phyloP scores from a whole-genome alignment of 2,888 invertebrate genomes.

The Drosophila affinis region DNA sequence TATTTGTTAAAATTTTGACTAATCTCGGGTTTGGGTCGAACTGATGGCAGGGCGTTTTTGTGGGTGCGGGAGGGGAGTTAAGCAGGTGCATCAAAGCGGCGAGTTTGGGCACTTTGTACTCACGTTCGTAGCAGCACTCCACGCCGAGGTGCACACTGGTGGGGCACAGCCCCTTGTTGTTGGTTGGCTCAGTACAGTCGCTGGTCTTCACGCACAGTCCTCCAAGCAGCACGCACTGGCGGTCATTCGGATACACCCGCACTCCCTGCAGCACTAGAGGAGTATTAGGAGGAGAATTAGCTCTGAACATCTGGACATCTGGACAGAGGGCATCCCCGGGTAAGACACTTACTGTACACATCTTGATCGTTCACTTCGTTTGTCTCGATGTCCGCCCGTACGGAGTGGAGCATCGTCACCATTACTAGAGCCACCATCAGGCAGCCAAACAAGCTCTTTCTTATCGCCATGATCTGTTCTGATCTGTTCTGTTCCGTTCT shows the following conservation, averaged over 20 bases:
- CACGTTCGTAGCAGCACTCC: conserved; percentile 83
- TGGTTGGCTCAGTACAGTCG: conserved; percentile 79
- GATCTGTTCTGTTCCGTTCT: conserved; percentile 14
- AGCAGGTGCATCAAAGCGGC: not conserved
- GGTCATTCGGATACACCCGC: conserved; percentile 79
- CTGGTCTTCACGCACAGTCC: conserved; percentile 80
- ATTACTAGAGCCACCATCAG: conserved; percentile 55
- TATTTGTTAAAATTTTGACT: conserved; percentile 6
- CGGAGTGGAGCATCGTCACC: conserved; percentile 45
- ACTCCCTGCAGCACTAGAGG: conserved; percentile 80
- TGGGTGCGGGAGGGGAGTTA: conserved; percentile 33
- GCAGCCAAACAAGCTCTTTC: conserved; percentile 54
- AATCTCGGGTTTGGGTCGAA: conserved; percentile 11
- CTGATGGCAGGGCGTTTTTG: conserved; percentile 30
- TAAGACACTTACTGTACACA: conserved; percentile 73
- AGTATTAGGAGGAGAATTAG: not conserved
- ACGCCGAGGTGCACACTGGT: conserved; percentile 75
- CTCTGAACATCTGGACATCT: not conserved
- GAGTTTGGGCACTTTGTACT: conserved; percentile 46
- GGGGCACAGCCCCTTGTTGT: conserved; percentile 81
- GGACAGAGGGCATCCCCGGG: not conserved
- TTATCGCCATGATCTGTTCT: conserved; percentile 54
- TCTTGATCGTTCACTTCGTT: conserved; percentile 76
- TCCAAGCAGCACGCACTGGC: conserved; percentile 81
- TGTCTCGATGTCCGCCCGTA: conserved; percentile 72